Evolutionary conservation across 1,140 invertebrate species (phyloP).

Genomic region (Pollicipes pollicipes): DNA sequence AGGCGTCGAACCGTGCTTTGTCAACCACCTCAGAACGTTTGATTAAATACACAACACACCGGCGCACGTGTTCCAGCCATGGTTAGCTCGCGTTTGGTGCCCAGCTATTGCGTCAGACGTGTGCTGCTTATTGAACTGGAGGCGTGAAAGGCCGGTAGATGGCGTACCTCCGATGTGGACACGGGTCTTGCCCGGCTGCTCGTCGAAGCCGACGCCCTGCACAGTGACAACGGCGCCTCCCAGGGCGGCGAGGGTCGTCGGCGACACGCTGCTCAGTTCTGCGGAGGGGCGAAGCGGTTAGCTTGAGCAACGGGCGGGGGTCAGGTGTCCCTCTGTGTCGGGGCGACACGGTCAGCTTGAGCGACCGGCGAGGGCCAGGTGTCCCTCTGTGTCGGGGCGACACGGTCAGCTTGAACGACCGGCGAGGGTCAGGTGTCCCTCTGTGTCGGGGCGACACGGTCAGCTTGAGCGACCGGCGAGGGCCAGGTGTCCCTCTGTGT

Average conservation of each 20-base stretch:
- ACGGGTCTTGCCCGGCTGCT: conserved; percentile 5
- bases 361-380: no score
- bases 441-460: no score
- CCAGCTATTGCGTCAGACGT: no score
- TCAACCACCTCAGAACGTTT: background rate
- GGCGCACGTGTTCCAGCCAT: background rate
- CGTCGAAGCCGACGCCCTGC: conserved; percentile 10
- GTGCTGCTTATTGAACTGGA: background rate
- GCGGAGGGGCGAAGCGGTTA: background rate
- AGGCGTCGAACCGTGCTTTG: conserved; percentile 13
- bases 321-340: no score
- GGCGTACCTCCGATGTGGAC: conserved; percentile 3
- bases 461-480: no score
- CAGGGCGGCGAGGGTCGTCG: background rate
- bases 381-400: no score
- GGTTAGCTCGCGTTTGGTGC: background rate
- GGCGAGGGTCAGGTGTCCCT: no score
- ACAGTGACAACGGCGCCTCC: conserved; percentile 10
- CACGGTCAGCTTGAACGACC: no score
- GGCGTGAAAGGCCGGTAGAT: background rate
- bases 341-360: no score
- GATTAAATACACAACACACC: background rate
- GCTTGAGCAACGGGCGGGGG: background rate
- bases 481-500: no score
- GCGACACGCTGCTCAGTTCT: conserved; percentile 10